Percentiles rank a stretch among this genome's conserved stretches.
Conservation (phyloP, 2,797 vertebrate genomes). For the Pelobates cultripes region DNA sequence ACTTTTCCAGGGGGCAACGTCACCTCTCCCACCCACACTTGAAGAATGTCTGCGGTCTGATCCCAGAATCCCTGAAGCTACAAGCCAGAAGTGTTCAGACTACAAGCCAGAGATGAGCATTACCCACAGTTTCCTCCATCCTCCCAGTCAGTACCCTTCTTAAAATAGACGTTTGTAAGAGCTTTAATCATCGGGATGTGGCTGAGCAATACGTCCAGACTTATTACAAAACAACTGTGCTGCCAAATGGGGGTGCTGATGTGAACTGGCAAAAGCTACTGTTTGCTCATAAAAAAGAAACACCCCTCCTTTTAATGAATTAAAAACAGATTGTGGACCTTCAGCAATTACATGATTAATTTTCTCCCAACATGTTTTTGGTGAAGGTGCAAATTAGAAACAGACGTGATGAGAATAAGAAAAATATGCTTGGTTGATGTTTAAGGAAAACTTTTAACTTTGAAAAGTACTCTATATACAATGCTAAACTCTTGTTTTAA, state of each 20-base stretch:
- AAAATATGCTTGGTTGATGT: too few species aligned
- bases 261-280: constrained; percentile 23
- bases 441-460: too few species aligned
- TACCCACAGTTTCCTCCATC: constrained; percentile 88
- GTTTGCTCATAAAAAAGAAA: constrained; percentile 25
- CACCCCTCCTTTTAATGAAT: constrained; percentile 1
- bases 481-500: too few species aligned
- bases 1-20: constrained; percentile 72
- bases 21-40: constrained; percentile 70
- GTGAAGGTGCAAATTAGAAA: too few species aligned
- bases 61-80: constrained; percentile 78
- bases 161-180: constrained; percentile 74
- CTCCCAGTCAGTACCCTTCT: constrained; percentile 84
- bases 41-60: constrained; percentile 89
- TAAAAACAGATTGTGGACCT: not conserved
- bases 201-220: constrained; percentile 70
- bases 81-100: constrained; percentile 82
- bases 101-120: constrained; percentile 72
- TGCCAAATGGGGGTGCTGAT: constrained; percentile 58
- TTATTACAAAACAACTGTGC: constrained; percentile 67
- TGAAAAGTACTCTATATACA: too few species aligned
- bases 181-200: constrained; percentile 77
- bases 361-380: not conserved
- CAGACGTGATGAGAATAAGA: too few species aligned
- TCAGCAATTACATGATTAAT: not conserved